These are phyloP conservation scores for Tiphia femorata DNA, from an alignment of 2,888 invertebrate genomes.

Conservation along the genomic window DNA sequence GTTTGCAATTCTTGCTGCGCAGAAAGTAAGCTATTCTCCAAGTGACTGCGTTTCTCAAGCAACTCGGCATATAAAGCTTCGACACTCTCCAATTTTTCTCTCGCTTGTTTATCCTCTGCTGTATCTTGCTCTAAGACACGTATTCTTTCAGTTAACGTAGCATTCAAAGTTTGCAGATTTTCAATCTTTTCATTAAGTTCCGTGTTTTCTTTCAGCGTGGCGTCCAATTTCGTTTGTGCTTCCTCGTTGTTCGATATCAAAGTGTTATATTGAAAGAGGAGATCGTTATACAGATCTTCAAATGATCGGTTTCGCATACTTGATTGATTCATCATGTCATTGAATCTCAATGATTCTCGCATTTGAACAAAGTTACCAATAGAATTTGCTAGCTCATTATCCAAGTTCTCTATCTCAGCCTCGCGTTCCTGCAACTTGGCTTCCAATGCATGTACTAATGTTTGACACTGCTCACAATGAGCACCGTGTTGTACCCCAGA, in stretches of 20 bases:
- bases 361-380: slow-evolving; percentile 76
- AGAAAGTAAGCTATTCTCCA: slow-evolving; percentile 70
- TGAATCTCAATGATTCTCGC: slow-evolving; percentile 77
- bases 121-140: slow-evolving; percentile 49
- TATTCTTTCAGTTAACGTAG: slow-evolving; percentile 68
- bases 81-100: slow-evolving; percentile 40
- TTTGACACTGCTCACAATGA: slow-evolving; percentile 57
- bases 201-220: slow-evolving; percentile 72
- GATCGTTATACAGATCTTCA: slow-evolving; percentile 73
- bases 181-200: slow-evolving; percentile 72
- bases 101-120: slow-evolving; percentile 31
- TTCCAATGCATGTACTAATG: slow-evolving; percentile 69
- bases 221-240: slow-evolving; percentile 74
- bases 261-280: slow-evolving; percentile 75
- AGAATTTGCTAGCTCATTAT: slow-evolving; percentile 76
- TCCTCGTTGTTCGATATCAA: slow-evolving; percentile 76
- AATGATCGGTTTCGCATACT: slow-evolving; percentile 68
- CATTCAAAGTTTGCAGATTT: slow-evolving; percentile 69
- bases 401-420: slow-evolving; percentile 80
- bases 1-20: slow-evolving; percentile 67
- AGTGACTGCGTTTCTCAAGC: slow-evolving; percentile 21
- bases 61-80: slow-evolving; percentile 33
- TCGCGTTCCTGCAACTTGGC: slow-evolving; percentile 83
- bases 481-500: slow-evolving; percentile 36
- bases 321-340: slow-evolving; percentile 72